These are phyloP conservation scores for Sylvilagus bachmani DNA, from an alignment of 2,113 vertebrate species.

Conservation along the genomic window DNA sequence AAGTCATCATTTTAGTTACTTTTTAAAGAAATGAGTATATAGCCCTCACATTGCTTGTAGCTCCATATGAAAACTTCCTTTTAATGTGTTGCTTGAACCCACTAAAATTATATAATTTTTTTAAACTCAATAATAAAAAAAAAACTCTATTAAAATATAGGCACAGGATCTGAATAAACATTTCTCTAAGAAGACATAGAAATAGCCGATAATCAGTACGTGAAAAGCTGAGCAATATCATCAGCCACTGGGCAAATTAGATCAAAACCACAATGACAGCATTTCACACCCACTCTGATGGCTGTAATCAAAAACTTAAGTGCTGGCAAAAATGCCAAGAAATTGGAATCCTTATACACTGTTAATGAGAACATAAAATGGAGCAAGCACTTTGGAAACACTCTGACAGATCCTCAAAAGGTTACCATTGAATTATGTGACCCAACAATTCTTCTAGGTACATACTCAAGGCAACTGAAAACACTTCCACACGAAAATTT, in stretches of 20 bases:
- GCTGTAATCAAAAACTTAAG: neutral
- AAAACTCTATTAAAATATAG: neutral
- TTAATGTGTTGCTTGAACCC: neutral
- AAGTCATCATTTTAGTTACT: neutral
- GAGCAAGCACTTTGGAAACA: neutral
- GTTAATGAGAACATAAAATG: neutral
- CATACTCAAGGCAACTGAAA: neutral
- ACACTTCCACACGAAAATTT: neutral
- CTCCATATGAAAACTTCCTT: neutral
- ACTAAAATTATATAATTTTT: neutral
- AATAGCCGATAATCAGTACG: neutral
- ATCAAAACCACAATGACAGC: neutral
- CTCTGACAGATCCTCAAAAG: neutral
- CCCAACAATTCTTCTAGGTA: neutral
- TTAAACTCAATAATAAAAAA: slow-evolving; percentile 19
- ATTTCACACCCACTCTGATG: neutral
- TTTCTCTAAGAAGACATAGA: neutral
- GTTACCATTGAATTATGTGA: neutral
- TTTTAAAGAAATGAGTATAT: neutral
- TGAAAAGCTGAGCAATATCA: neutral
- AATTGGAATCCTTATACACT: neutral
- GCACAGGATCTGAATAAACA: neutral
- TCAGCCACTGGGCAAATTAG: neutral
- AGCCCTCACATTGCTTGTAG: neutral
- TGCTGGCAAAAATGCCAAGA: neutral